phyloP scores from a whole-genome alignment of 2,113 vertebrate genomes.

The Cyphomyrus discorhynchus region DNA sequence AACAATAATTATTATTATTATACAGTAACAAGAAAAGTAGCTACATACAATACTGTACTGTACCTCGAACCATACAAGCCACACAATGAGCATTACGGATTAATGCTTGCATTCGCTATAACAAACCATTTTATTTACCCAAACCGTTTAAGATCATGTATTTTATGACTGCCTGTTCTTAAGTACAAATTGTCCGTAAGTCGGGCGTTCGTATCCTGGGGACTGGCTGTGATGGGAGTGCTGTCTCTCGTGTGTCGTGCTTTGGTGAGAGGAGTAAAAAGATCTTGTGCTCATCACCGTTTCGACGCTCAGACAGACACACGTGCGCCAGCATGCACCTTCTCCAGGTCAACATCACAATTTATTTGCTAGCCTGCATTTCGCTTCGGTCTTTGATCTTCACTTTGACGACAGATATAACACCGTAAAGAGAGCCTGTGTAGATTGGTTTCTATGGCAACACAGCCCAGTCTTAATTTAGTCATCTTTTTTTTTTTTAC shows the following conservation, averaged over 20 bases:
- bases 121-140: background rate
- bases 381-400: conserved; percentile 10
- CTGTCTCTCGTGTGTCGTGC: background rate
- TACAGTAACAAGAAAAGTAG: background rate
- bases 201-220: background rate
- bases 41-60: background rate
- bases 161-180: background rate
- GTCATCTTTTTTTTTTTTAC: conserved; percentile 50
- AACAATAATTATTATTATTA: background rate
- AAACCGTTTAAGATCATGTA: background rate
- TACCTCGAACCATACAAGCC: background rate
- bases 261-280: background rate
- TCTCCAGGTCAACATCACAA: background rate
- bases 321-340: background rate
- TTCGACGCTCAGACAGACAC: background rate
- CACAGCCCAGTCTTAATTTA: conserved; percentile 56
- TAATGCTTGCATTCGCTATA: background rate
- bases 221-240: background rate
- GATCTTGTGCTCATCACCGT: background rate
- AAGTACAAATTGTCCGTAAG: background rate
- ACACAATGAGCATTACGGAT: background rate
- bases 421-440: conserved; percentile 5
- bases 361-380: background rate
- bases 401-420: conserved; percentile 3
- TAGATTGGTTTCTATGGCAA: conserved; percentile 61